Conservation (phyloP, 2,888 invertebrate species). For the Syrista parreyssii region DNA sequence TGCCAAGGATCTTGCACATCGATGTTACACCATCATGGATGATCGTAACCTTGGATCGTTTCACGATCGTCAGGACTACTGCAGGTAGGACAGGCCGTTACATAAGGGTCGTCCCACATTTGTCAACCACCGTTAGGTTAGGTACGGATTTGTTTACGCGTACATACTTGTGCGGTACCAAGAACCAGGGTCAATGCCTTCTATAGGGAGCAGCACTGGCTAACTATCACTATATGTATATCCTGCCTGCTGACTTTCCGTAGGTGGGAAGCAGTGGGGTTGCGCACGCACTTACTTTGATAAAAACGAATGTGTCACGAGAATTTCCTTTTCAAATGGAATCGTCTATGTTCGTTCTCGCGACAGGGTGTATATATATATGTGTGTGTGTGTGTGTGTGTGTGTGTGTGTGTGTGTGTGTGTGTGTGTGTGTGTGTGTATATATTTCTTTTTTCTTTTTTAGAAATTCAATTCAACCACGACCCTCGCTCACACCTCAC, state of each 20-base stretch:
- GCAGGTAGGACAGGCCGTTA: conserved; percentile 17
- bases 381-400: not conserved
- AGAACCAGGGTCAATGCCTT: conserved; percentile 60
- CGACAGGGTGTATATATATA: not conserved
- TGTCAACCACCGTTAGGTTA: conserved; percentile 36
- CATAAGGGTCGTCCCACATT: conserved; percentile 29
- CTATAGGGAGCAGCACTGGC: conserved; percentile 60
- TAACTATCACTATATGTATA: not conserved
- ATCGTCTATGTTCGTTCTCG: conserved; percentile 21
- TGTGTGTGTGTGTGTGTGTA: not conserved
- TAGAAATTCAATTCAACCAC: conserved; percentile 1
- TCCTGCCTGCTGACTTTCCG: conserved; percentile 54
- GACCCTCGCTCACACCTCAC: not conserved
- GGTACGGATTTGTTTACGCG: conserved; percentile 43
- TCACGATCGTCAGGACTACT: not conserved
- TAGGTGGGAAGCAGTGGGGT: conserved; percentile 33
- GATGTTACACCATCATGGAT: not conserved
- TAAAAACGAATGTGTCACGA: conserved; percentile 65
- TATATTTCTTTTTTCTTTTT: not conserved
- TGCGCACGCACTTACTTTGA: conserved; percentile 36
- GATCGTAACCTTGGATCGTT: not conserved
- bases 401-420: not conserved
- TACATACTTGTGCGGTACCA: conserved; percentile 1
- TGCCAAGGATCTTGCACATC: not conserved
- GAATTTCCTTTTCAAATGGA: conserved; percentile 63